phyloP scores from a whole-genome alignment of 1,140 invertebrate genomes.

The Zaprionus nigranus region DNA sequence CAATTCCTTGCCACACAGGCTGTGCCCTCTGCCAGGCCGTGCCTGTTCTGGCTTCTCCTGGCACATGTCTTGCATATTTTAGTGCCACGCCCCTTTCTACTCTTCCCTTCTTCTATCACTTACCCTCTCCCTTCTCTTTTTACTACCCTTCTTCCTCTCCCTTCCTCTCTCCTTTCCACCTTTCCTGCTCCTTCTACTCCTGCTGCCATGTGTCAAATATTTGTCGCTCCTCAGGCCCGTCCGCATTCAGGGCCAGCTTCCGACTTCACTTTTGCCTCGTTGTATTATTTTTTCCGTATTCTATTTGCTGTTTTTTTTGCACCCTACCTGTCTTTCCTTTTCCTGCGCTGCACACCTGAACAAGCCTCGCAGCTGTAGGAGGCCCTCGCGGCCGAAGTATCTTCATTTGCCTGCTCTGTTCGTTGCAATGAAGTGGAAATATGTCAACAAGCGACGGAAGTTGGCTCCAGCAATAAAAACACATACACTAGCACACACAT shows the following conservation, averaged over 20 bases:
- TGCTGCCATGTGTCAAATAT: conserved; percentile 66
- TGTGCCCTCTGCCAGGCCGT: neutral
- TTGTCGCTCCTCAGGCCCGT: conserved; percentile 55
- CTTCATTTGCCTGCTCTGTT: conserved; percentile 73
- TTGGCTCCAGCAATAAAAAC: conserved; percentile 64
- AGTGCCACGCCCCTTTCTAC: conserved; percentile 26
- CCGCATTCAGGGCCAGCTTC: neutral
- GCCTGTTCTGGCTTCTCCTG: conserved; percentile 11
- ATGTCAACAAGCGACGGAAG: conserved; percentile 81
- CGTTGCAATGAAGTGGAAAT: conserved; percentile 79
- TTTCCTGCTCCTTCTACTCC: neutral
- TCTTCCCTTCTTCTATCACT: neutral
- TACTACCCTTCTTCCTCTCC: neutral
- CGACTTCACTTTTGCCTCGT: neutral
- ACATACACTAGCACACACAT: conserved; percentile 2
- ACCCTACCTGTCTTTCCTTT: neutral
- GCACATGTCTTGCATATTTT: conserved; percentile 76
- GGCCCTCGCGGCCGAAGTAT: conserved; percentile 57
- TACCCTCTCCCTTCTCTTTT: neutral
- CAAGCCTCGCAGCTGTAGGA: conserved; percentile 46
- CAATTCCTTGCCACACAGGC: conserved; percentile 20
- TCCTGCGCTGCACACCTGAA: conserved; percentile 54
- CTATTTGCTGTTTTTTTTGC: conserved; percentile 10
- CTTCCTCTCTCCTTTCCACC: accelerated
- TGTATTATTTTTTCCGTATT: conserved; percentile 11